Percentiles rank a stretch among this genome's conserved stretches.
phyloP scores from a whole-genome alignment of 2,888 invertebrate genomes.

The Parnassius smintheus region DNA sequence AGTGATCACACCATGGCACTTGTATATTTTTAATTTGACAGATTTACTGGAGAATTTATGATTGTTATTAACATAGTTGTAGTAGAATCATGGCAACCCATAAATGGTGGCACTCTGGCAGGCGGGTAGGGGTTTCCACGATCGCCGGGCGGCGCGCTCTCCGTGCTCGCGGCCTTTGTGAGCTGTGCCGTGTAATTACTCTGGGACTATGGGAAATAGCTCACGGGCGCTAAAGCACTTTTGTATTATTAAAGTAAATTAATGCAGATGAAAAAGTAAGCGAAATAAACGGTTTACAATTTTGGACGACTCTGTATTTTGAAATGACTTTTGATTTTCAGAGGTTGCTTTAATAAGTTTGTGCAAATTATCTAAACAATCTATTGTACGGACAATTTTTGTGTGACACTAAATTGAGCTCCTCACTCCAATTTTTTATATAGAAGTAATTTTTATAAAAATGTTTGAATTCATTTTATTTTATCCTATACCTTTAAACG shows the following conservation, averaged over 20 bases:
- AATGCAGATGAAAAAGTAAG: slow-evolving; percentile 49
- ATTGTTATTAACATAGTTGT: slow-evolving; percentile 24
- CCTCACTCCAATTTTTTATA: no score
- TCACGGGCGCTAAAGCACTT: slow-evolving; percentile 62
- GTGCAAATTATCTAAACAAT: no score
- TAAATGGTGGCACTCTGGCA: slow-evolving; percentile 24
- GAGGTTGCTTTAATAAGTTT: slow-evolving; percentile 20
- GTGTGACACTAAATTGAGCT: no score
- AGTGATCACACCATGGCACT: background rate
- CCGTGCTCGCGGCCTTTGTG: slow-evolving; percentile 58
- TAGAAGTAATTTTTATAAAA: no score
- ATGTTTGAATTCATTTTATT: no score
- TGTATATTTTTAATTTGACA: slow-evolving; percentile 13
- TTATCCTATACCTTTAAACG: no score
- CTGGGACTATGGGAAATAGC: slow-evolving; percentile 75
- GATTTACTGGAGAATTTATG: slow-evolving; percentile 15
- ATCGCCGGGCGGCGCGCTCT: slow-evolving; percentile 39
- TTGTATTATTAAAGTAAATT: slow-evolving; percentile 66
- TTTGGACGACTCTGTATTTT: slow-evolving; percentile 5
- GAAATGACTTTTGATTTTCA: slow-evolving; percentile 2
- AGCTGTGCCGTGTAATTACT: slow-evolving; percentile 70
- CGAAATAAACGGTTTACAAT: slow-evolving; percentile 27
- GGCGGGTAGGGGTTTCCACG: slow-evolving; percentile 27
- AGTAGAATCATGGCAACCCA: slow-evolving; percentile 24
- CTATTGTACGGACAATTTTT: no score